Base-by-base conservation (phyloP, 2,797 vertebrate species). In the Eupleurogrammus muticus region DNA sequence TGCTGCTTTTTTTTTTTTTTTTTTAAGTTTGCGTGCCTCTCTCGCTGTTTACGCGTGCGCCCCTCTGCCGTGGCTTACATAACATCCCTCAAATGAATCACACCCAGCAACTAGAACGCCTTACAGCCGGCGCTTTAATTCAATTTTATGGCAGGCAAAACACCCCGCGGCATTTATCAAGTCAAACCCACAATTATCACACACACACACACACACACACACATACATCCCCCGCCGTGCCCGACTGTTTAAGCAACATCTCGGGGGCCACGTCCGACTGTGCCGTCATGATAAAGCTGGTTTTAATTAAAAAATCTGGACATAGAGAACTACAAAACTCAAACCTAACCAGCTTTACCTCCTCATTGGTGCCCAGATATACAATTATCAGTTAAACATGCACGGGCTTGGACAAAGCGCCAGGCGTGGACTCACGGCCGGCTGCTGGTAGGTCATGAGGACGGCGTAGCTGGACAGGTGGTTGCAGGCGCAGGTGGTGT, bases 381-480 rank as follows among this genome's bases (percentile, higher is more conserved):
- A 17, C 47, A n/a, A 0, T 0, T 9, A 21, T 12, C 46, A 21
- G 20, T 19, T 59, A 16, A 70, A 34, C 40, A 58, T 50, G 36
- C 49, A 21, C 32, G 8, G 52, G 55, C 55, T 70, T 9, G 62
- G 54, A 60, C 16, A 48, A 14, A 48, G 1, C 42, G n/a, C 44
- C 50, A 54, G n/a, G 42, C 56, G 64, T 38, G n/a, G n/a, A 86
- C 92, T 90, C 53, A 94, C 97, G 84, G 94, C 93, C 13, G 95
- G 95, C 75, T 96, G 95, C 2, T 94, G 94, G 83, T 95, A 96
- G 0, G 94, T 96, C 96, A 98, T 98, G 73, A 98, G 94, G 66
- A 98, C 94, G 0, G 96, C 96, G 9, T 97, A 97, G 90, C 96
- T 97, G 90, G 96, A 97, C 84, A 98, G 95, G 90, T 98, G 97